Conservation (phyloP, 2,797 vertebrate genomes). For the Mus minutoides region DNA sequence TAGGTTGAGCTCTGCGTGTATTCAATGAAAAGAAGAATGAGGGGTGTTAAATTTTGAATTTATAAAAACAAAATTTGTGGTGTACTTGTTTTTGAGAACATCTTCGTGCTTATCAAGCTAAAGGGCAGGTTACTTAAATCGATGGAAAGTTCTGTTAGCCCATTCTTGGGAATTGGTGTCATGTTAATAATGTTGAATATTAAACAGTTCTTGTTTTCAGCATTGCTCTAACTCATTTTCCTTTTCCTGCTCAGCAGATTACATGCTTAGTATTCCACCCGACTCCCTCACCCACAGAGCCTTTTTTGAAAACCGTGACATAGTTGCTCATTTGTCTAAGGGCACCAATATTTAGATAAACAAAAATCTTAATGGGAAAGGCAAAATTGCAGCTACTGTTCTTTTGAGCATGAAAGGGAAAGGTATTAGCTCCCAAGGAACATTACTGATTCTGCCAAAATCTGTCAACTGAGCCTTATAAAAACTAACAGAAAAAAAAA, state of each 20-base stretch:
- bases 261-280: slow-evolving; percentile 25
- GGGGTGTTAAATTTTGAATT: not conserved
- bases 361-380: not conserved
- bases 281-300: not conserved
- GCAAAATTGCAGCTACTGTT: not conserved
- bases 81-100: not conserved
- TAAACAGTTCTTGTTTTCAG: not conserved
- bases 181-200: slow-evolving; percentile 48
- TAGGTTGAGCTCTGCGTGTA: not conserved
- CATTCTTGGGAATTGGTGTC: not conserved
- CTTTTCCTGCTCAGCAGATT: slow-evolving; percentile 40
- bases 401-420: not conserved
- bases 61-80: not conserved
- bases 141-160: not conserved
- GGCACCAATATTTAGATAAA: slow-evolving; percentile 53
- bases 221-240: not conserved
- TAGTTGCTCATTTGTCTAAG: slow-evolving; percentile 47
- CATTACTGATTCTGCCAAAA: not conserved
- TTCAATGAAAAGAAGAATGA: not conserved
- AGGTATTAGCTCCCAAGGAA: slow-evolving; percentile 1
- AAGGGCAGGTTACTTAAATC: not conserved
- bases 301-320: slow-evolving; percentile 47
- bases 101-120: slow-evolving; percentile 11
- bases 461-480: not conserved
- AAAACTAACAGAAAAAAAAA: not conserved